A percentile compares a stretch with the other conserved stretches of the same genome.
Conservation (phyloP, 2,113 vertebrate species). For the Coptodon bakossiorum region DNA sequence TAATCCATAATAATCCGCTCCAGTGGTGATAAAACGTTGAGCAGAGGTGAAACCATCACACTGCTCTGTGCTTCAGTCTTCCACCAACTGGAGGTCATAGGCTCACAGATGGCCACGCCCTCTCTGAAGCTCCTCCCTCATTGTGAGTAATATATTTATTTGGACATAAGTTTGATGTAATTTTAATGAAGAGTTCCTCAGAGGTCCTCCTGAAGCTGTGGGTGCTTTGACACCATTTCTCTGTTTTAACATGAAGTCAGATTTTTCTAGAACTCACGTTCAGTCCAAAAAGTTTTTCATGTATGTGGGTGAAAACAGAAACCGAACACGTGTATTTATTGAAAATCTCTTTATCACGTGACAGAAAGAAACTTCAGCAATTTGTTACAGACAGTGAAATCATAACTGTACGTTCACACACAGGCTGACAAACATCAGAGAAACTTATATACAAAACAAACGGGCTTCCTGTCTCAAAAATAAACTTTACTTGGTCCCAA, state of each 20-base stretch:
- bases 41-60: not conserved
- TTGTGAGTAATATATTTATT: not conserved
- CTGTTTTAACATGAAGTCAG: not conserved
- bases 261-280: not conserved
- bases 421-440: not conserved
- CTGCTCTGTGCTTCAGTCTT: not conserved
- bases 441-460: not conserved
- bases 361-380: not conserved
- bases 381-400: not conserved
- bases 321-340: not conserved
- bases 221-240: not conserved
- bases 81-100: not conserved
- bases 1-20: not conserved
- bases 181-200: not conserved
- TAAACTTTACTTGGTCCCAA: not conserved
- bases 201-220: not conserved
- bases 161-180: not conserved
- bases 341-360: not conserved
- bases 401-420: not conserved
- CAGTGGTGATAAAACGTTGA: not conserved
- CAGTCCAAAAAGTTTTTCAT: not conserved
- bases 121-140: not conserved
- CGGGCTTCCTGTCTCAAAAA: fast-evolving
- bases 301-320: fast-evolving
- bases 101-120: not conserved